Evolutionary conservation across 2,113 vertebrate genomes (phyloP), one percentile per base, ranked within the genome.

Genomic region (Megaptera novaeangliae): DNA sequence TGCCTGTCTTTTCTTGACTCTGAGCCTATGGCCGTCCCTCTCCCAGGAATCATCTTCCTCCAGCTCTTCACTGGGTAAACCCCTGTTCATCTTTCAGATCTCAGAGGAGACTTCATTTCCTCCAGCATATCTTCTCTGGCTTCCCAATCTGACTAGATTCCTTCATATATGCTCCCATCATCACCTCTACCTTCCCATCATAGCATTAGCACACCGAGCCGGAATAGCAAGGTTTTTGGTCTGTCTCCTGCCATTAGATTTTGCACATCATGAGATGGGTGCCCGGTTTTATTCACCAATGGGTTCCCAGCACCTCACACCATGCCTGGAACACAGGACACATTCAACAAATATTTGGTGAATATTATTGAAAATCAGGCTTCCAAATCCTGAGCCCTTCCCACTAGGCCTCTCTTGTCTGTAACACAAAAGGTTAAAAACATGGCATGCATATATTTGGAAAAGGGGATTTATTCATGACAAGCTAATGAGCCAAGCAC

Each of bases 401-500:
- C 66, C 23, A 64, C 49, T 74, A 59, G 55, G 55, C 84, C 9
- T 44, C 36, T 77, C 39, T 77, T 84, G 59, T 72, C 41, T 94
- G 46, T 27, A 90, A 36, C 59, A 78, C 11, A 61, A 55, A 91
- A 83, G 49, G 46, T 89, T 90, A 83, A 96, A 90, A 64, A 41
- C 61, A 20, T 18, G 25, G 23, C 74, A 27, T 18, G 68, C 31
- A 25, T 61, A 25, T 81, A 57, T 87, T 71, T 94, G 57, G 68
- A n/a, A 78, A 83, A 15, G 31, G 31, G 59, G 55, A 87, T 75
- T 95, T 95, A 95, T 78, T 95, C 55, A 20, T 90, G 91, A 94
- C 84, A 94, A 92, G 61, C 78, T 94, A 97, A 94, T 90, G 74
- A 97, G 63, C 49, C 87, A 95, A 29, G 49, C 46, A 64, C 36